Conservation (phyloP, 1,140 invertebrate genomes). For the Lineus longissimus region DNA sequence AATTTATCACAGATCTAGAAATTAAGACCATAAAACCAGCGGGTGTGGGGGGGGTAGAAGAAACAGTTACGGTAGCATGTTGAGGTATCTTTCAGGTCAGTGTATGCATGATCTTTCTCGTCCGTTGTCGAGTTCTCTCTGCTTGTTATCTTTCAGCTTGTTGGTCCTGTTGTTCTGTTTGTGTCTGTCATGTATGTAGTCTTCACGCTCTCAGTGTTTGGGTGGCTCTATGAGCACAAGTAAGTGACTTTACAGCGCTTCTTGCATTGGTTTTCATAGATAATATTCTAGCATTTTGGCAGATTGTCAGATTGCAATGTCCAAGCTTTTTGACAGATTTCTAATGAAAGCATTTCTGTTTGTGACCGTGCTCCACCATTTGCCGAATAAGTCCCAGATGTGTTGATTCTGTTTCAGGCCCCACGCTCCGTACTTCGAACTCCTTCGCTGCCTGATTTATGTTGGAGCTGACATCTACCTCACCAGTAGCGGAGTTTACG, state of each 20-base stretch:
- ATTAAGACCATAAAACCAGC: no score
- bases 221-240: background rate
- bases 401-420: constrained; percentile 12
- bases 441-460: constrained; percentile 15
- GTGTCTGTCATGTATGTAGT: no score
- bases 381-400: background rate
- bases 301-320: no score
- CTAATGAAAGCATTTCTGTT: background rate
- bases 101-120: background rate
- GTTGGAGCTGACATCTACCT: constrained; percentile 4
- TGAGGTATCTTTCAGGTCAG: no score
- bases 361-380: background rate
- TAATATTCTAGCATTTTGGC: no score
- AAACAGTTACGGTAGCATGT: no score
- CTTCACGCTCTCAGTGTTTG: background rate
- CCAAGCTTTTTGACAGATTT: background rate
- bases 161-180: no score
- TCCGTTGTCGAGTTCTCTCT: background rate
- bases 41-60: no score
- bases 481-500: background rate
- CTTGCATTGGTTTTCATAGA: background rate
- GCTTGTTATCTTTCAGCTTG: background rate
- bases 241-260: background rate
- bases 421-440: constrained; percentile 15
- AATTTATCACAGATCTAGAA: no score